Base-by-base conservation (phyloP, 2,888 invertebrate genomes). In the Ernsta delagoae region DNA sequence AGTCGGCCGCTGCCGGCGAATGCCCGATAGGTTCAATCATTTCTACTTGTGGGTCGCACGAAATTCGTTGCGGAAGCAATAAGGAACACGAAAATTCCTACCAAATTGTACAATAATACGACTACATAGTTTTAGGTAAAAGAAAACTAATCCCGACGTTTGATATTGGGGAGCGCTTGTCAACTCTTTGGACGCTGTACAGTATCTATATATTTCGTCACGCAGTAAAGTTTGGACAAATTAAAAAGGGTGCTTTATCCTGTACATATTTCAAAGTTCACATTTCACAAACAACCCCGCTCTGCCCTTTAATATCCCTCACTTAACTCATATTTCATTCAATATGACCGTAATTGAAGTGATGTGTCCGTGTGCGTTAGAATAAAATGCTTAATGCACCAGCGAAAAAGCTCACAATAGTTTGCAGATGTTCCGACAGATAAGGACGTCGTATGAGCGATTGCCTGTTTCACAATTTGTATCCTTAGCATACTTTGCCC, bases 21-120 rank as follows among this genome's bases (percentile, higher is more conserved):
- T 88, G 89, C 86, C 87, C 88, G 88, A 90, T 91, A 90, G 89
- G 89, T 91, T 87, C 91, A 89, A 92, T 91, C 90, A 90, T 89
- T 87, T 88, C 84, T 83, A 88, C 83, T 91, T 89, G 86, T 86
- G 90, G 91, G 90, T 91, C 91, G 91, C 92, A 93, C 91, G 92
- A 90, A 93, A 92, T 92, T 91, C 88, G 92, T 88, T 89, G 92
- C 92, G 93, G 93, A 93, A 93, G 92, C 88, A 91, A 93, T 92
- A 89, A 92, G 91, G 90, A 92, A 91, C 91, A 92, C 89, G 91
- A 89, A 86, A 89, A 88, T 88, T 88, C 84, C 84, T 72, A 82
- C 80, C 83, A 88, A 88, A 90, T 91, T 90, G 87, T 85, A 85
- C 82, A 84, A 83, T 85, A 86, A 86, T 83, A 82, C 77, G 77